Conservation (phyloP, 2,888 invertebrate genomes). For the Conomelus anceps region DNA sequence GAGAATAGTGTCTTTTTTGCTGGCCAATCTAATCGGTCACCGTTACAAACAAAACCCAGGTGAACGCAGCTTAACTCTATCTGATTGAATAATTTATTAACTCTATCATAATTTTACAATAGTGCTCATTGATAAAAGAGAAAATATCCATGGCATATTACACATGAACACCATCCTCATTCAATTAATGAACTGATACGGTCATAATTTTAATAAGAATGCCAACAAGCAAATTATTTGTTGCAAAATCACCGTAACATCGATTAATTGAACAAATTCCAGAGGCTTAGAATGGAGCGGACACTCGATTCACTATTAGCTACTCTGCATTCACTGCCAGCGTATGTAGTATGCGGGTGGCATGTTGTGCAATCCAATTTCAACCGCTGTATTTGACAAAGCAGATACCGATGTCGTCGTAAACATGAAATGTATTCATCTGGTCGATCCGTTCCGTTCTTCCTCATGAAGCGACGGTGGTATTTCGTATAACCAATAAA, state of each 20-base stretch:
- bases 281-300: not conserved
- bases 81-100: too few species aligned
- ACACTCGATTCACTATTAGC: not conserved
- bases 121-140: too few species aligned
- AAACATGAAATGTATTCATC: not conserved
- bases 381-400: not conserved
- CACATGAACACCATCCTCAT: too few species aligned
- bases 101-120: too few species aligned
- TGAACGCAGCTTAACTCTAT: too few species aligned
- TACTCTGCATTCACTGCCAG: not conserved
- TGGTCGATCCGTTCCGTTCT: too few species aligned
- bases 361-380: not conserved
- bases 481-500: not conserved
- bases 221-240: not conserved
- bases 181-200: too few species aligned
- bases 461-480: not conserved
- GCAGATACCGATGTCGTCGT: not conserved
- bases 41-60: too few species aligned
- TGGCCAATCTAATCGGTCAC: too few species aligned
- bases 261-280: not conserved
- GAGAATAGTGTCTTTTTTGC: too few species aligned
- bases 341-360: not conserved
- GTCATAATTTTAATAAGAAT: too few species aligned
- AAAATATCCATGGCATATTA: too few species aligned
- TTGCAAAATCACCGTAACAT: not conserved